A percentile compares a stretch with the other conserved stretches of the same genome.
Evolutionary conservation across 2,888 invertebrate genomes (phyloP).

Genomic region (Athalia cordata): DNA sequence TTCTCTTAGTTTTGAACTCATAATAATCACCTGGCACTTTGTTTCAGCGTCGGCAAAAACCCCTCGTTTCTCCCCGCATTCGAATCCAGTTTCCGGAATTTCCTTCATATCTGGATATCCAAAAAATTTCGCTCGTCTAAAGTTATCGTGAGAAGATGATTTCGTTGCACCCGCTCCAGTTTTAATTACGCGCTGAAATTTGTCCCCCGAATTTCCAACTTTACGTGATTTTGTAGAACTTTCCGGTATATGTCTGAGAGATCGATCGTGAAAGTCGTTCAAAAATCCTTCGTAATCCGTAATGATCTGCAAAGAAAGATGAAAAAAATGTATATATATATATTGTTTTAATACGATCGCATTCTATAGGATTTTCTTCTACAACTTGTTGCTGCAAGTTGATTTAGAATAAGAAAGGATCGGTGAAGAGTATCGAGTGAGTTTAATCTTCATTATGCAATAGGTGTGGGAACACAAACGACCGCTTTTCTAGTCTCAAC

Average conservation of each 20-base stretch:
- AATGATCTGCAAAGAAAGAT: slow-evolving; percentile 55
- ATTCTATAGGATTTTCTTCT: not conserved
- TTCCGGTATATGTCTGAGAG: not conserved
- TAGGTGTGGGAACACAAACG: slow-evolving; percentile 32
- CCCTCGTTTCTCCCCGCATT: slow-evolving; percentile 84
- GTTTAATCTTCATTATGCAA: slow-evolving; percentile 26
- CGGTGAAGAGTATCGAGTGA: slow-evolving; percentile 17
- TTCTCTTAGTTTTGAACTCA: not conserved
- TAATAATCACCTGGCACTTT: slow-evolving; percentile 82
- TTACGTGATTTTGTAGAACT: not conserved
- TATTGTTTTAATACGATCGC: not conserved
- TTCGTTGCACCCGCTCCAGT: not conserved
- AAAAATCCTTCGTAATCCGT: slow-evolving; percentile 62
- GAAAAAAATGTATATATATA: not conserved
- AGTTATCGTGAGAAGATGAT: not conserved
- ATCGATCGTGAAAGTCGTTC: slow-evolving; percentile 55
- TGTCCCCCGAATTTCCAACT: not conserved
- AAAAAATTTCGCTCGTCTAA: not conserved
- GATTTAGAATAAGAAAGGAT: not conserved
- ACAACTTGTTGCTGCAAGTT: not conserved
- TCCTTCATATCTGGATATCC: slow-evolving; percentile 57
- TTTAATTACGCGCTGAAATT: not conserved
- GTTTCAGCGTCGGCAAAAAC: slow-evolving; percentile 91
- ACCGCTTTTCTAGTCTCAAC: no score
- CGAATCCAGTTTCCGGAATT: slow-evolving; percentile 85